A percentile compares a stretch with the other conserved stretches of the same genome.
phyloP scores from a whole-genome alignment of 2,888 invertebrate species.

The Eristalis tenax region DNA sequence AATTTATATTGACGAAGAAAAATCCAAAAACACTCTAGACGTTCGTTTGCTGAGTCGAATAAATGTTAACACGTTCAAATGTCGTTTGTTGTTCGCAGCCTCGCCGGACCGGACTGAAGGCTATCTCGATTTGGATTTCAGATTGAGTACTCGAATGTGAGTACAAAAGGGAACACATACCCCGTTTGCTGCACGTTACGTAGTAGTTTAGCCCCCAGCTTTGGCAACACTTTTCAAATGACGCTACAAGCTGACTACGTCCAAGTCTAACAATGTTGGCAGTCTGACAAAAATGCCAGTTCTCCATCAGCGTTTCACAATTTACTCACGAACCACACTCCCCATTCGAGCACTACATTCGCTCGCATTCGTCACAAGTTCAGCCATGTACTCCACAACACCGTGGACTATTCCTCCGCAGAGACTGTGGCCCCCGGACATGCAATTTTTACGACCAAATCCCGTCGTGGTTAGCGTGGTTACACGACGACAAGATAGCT shows the following conservation, averaged over 20 bases:
- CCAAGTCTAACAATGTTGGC: not conserved
- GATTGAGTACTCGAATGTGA: no score
- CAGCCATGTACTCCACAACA: not conserved
- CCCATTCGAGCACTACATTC: not conserved
- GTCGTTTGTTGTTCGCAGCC: no score
- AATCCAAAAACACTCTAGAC: no score
- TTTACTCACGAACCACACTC: not conserved
- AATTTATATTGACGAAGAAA: no score
- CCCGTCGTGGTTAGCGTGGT: not conserved
- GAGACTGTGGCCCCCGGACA: conserved; percentile 41
- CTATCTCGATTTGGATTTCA: no score
- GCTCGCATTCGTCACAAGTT: not conserved
- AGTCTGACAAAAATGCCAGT: not conserved
- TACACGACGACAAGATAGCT: not conserved
- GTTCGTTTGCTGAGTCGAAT: no score
- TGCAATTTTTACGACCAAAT: conserved; percentile 56
- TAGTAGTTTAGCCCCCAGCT: not conserved
- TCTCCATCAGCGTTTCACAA: not conserved
- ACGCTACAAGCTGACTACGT: not conserved
- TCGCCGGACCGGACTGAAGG: no score
- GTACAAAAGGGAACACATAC: no score
- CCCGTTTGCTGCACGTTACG: not conserved
- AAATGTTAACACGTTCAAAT: no score
- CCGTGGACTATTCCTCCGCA: not conserved
- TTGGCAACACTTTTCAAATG: not conserved